Evolutionary conservation across 2,113 vertebrate species (phyloP), one percentile per base, ranked within the genome.

Genomic region (Bos javanicus): DNA sequence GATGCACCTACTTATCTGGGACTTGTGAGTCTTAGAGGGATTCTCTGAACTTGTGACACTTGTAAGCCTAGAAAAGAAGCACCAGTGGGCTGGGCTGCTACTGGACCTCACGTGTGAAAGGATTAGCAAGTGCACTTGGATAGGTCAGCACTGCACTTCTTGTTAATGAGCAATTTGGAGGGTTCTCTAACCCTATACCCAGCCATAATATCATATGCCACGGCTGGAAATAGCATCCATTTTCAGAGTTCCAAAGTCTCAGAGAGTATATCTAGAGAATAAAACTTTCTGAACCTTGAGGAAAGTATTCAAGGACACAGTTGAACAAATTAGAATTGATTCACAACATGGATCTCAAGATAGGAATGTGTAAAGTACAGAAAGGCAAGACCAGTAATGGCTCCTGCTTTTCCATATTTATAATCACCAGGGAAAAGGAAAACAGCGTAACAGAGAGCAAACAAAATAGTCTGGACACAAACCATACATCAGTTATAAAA

Each of bases 401-500:
- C 11, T 19, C 36, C 25, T 64, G 28, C 14, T 57, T 59, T 96
- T 93, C 9, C 21, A 2, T 76, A n/a, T 60, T 57, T 96, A 46
- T 59, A 67, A 56, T 15, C 94, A 64, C 1, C 91, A 78, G 30
- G 30, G 36, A 96, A 92, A 64, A 12, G 9, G 71, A 86, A 90
- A 59, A 91, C 8, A 87, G n/a, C 4, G 2, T 10, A 91, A 80
- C 17, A 90, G 43, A 82, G 17, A 89, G 3, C 3, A 83, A 95
- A 90, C 7, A 92, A 92, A 85, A 56, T 90, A 88, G 95, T 87
- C 80, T 96, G 26, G 50, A 62, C 46, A 95, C 91, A 67, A 83
- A 85, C 43, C 33, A 17, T 67, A 81, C 0, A 86, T 87, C 30
- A 67, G 28, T 84, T 94, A 71, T 57, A 36, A 50, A 95, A 91